These are phyloP conservation scores for Epinephelus awoara DNA, from an alignment of 2,797 vertebrate genomes.

Conservation along the genomic window DNA sequence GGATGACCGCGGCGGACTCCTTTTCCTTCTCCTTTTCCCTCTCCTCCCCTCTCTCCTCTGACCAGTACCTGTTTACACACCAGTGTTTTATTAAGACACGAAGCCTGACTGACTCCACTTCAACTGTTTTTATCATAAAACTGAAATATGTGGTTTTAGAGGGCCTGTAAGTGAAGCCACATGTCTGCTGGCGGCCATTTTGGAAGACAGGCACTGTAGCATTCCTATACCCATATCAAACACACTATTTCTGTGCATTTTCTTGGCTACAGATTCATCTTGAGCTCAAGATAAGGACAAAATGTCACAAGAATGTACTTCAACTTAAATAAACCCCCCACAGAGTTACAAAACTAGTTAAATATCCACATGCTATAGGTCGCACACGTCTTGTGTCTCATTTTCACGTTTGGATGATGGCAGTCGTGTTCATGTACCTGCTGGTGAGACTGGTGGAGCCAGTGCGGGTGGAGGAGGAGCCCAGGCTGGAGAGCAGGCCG, in stretches of 20 bases:
- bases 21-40: constrained; percentile 95
- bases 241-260: background rate
- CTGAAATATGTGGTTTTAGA: background rate
- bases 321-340: background rate
- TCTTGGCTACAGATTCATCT: background rate
- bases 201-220: background rate
- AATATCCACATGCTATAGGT: background rate
- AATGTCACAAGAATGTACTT: background rate
- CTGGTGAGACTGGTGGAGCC: constrained; percentile 92
- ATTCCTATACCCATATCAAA: background rate
- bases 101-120: background rate
- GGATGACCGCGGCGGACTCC: constrained; percentile 94
- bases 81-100: background rate
- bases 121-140: background rate
- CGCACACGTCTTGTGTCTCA: background rate
- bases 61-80: constrained; percentile 91
- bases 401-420: background rate
- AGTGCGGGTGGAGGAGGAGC: constrained; percentile 89
- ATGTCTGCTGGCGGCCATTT: background rate
- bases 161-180: background rate
- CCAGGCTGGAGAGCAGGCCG: constrained; percentile 89
- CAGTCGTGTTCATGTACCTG: constrained; percentile 84
- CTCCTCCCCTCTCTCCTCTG: constrained; percentile 96
- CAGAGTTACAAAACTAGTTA: background rate
- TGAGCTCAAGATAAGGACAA: background rate